These are phyloP conservation scores for Nipponacmea schrenckii DNA, from an alignment of 2,888 invertebrate species.

Conservation along the genomic window DNA sequence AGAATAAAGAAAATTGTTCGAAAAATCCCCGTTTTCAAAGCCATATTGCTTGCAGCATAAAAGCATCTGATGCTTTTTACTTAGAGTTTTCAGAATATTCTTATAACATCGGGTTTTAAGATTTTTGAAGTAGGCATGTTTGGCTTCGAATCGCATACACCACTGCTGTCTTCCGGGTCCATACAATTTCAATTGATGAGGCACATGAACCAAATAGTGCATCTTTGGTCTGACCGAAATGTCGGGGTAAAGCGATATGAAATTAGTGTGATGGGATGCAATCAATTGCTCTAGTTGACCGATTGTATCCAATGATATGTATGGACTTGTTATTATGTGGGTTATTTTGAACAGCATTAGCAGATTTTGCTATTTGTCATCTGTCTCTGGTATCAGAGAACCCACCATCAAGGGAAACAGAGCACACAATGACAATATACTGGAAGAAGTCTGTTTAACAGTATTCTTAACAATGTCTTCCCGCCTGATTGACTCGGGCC, in stretches of 20 bases:
- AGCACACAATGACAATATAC: not conserved
- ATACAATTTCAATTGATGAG: slow-evolving; percentile 32
- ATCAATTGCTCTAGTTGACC: slow-evolving; percentile 12
- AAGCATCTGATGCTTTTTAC: slow-evolving; percentile 29
- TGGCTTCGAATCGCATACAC: slow-evolving; percentile 38
- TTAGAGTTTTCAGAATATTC: slow-evolving; percentile 25
- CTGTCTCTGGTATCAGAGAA: slow-evolving; percentile 12
- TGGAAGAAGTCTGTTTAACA: not conserved
- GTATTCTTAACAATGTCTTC: not conserved
- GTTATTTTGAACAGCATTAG: slow-evolving; percentile 25
- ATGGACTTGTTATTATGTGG: slow-evolving; percentile 14
- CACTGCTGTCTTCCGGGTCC: slow-evolving; percentile 37
- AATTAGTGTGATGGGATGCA: slow-evolving; percentile 8
- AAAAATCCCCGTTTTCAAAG: not conserved
- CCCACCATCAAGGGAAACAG: slow-evolving; percentile 21
- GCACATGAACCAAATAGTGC: slow-evolving; percentile 36
- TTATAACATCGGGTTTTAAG: slow-evolving; percentile 30
- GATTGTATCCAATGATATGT: slow-evolving; percentile 13
- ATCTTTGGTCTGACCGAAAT: slow-evolving; percentile 29
- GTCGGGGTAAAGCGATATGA: slow-evolving; percentile 27
- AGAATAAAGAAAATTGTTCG: not conserved
- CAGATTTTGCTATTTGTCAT: slow-evolving; percentile 24
- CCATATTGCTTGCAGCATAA: slow-evolving; percentile 25
- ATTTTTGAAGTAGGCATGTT: slow-evolving; percentile 33
- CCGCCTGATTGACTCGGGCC: not conserved